phyloP scores from a whole-genome alignment of 2,113 vertebrate genomes.

The Bos indicus region DNA sequence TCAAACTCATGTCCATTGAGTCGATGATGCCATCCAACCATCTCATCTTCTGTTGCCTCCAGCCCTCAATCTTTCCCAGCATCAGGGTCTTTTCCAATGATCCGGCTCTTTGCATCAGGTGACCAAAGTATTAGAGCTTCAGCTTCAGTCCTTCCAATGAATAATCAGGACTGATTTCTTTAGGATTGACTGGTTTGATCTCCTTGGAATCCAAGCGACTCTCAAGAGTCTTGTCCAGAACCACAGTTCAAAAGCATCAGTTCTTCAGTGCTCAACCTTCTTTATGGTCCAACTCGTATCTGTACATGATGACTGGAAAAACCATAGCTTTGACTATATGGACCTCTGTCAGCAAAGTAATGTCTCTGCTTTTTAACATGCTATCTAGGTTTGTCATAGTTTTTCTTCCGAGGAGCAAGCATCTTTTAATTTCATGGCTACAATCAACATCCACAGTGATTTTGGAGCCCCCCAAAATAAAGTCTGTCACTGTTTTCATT shows the following conservation, averaged over 20 bases:
- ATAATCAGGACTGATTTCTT: neutral
- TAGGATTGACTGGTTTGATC: neutral
- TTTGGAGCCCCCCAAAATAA: neutral
- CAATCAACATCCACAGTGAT: neutral
- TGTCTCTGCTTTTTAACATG: neutral
- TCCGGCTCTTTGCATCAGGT: neutral
- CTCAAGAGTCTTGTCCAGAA: neutral
- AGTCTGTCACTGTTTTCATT: neutral
- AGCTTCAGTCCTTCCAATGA: neutral
- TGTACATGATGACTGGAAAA: neutral
- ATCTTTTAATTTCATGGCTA: neutral
- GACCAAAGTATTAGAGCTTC: neutral
- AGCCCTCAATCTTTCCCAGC: neutral
- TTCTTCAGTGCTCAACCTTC: neutral
- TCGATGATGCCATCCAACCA: neutral
- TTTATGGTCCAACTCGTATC: neutral
- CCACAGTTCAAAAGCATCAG: neutral
- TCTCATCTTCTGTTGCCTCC: neutral
- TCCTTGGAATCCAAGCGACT: neutral
- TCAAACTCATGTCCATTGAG: neutral
- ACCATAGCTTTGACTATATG: neutral
- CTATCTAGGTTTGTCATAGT: neutral
- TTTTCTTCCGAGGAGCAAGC: neutral
- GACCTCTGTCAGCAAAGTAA: neutral
- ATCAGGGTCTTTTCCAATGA: neutral